Percentiles rank a stretch among this genome's conserved stretches.
phyloP scores from a whole-genome alignment of 1,140 invertebrate genomes.

The Cryptotermes secundus region DNA sequence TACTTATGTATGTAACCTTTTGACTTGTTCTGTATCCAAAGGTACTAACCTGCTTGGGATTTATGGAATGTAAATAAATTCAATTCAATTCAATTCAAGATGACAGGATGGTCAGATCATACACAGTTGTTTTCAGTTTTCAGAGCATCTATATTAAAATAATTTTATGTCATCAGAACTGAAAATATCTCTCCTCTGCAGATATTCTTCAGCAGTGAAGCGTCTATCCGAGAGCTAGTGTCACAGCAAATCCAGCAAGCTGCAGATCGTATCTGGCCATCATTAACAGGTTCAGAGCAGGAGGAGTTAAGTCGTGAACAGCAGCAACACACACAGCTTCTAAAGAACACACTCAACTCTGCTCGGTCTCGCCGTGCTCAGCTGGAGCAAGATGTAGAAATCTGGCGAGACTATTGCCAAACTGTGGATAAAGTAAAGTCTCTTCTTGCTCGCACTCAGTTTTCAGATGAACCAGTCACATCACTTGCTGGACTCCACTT shows the following conservation, averaged over 20 bases:
- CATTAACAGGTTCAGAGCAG: conserved; percentile 73
- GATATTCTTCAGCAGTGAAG: conserved; percentile 74
- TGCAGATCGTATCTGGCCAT: conserved; percentile 84
- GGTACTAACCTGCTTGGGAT: too few species aligned
- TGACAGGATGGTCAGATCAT: too few species aligned
- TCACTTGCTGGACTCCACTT: conserved; percentile 74
- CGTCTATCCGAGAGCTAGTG: conserved; percentile 73
- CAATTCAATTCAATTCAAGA: too few species aligned
- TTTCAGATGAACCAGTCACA: conserved; percentile 72
- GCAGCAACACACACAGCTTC: conserved; percentile 70
- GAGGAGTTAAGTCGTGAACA: conserved; percentile 77
- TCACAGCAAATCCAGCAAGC: conserved; percentile 78
- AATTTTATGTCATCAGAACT: too few species aligned
- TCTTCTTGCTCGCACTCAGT: conserved; percentile 68
- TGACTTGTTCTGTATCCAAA: too few species aligned
- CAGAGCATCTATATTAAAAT: too few species aligned
- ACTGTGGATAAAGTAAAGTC: conserved; percentile 72
- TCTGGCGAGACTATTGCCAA: conserved; percentile 78
- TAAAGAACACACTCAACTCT: conserved; percentile 79
- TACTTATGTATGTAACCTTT: too few species aligned
- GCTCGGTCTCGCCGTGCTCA: conserved; percentile 73
- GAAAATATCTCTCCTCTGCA: neutral
- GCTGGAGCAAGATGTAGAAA: conserved; percentile 72
- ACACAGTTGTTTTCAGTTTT: too few species aligned
- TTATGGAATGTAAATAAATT: too few species aligned